Evolutionary conservation across 2,888 invertebrate species (phyloP), one percentile per base, ranked within the genome.

Genomic region (Steromphala cineraria): DNA sequence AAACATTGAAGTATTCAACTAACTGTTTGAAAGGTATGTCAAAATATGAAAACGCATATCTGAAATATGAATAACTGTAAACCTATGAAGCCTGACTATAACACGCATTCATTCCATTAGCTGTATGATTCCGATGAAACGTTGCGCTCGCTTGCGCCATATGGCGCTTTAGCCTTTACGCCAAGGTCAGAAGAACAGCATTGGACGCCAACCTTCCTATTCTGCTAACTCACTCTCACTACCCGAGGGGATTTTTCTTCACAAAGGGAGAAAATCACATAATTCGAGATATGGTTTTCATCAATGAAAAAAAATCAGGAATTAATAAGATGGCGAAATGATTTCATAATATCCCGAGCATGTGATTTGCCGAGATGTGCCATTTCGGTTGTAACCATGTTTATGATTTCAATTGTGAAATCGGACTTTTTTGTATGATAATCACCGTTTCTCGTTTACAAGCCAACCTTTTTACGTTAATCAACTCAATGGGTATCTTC

Each of bases 251-350:
- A 31, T 15, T 28, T 71, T 31, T 31, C 71, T 71, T 40, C 71
- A 71, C 71, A 71, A 71, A 71, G 40, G 40, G 71, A 71, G 71
- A 71, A 71, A 71, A 71, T 71, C 71, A 71, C 71, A 71, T 71
- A 71, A 71, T 71, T 71, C 71, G 62, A 62, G 28, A 62, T 62
- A 71, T 40, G 71, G 71, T 71, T 71, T 36, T 71, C 71, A 71
- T 71, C 71, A 71, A n/a, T 71, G 71, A 71, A 71, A 71, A 67
- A 67, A 40, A 71, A 71, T 71, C 36, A 28, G n/a, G 71, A 71
- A 71, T 71, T 71, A 71, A 71, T 71, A 71, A 71, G 71, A 71
- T 36, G 36, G 71, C 36, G 36, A 40, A 40, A 71, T 71, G 71
- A 71, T 40, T 71, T 71, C 71, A 71, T 71, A 71, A 71, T n/a